Evolutionary conservation across 2,797 vertebrate species (phyloP).

Genomic region (Melanotaenia nigrans): DNA sequence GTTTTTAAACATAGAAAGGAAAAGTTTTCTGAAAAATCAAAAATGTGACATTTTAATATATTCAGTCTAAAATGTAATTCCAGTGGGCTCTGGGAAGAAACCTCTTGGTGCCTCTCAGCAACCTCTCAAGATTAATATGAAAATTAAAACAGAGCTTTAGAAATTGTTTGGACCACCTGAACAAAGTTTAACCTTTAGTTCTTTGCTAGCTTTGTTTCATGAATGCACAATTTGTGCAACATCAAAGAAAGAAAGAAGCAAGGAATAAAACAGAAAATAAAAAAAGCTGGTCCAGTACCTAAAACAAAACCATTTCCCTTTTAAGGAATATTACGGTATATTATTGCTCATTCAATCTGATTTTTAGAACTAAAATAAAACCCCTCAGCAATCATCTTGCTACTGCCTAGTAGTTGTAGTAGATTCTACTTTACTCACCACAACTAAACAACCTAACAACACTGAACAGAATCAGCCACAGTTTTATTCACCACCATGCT

Average conservation of each 20-base stretch:
- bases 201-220: too few species aligned
- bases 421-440: constrained; percentile 6
- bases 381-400: background rate
- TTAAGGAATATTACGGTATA: background rate
- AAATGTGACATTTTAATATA: too few species aligned
- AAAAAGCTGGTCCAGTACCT: too few species aligned
- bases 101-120: background rate
- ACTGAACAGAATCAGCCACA: background rate
- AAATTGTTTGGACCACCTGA: too few species aligned
- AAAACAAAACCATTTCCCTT: background rate
- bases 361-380: constrained; percentile 8
- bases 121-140: background rate
- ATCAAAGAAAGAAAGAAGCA: background rate
- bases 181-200: too few species aligned
- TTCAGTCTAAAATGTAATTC: too few species aligned
- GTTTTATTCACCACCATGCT: constrained; percentile 13
- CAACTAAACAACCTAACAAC: background rate
- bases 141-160: too few species aligned
- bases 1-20: too few species aligned
- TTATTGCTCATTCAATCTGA: background rate
- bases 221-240: background rate
- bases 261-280: background rate
- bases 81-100: background rate
- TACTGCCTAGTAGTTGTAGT: background rate
- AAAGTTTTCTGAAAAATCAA: too few species aligned